These are phyloP conservation scores for Scomber scombrus DNA, from an alignment of 2,113 vertebrate species.

Conservation along the genomic window DNA sequence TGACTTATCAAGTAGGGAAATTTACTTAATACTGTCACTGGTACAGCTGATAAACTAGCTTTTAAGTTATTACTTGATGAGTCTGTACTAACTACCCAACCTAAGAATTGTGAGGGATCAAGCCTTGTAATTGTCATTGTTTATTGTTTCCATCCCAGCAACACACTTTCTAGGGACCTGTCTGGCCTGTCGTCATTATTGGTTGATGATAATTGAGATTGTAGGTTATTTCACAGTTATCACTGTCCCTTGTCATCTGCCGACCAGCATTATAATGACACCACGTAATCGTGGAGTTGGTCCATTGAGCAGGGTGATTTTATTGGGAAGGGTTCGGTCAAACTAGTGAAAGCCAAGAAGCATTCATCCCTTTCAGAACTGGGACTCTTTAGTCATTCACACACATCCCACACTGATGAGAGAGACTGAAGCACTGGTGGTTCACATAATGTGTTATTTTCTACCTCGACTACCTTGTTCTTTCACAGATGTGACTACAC, in stretches of 20 bases:
- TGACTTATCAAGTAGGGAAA: background rate
- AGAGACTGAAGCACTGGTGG: background rate
- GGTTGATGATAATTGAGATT: constrained; percentile 9
- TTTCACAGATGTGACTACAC: background rate
- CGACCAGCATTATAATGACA: constrained; percentile 42
- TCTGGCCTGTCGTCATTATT: background rate
- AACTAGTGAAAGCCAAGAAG: constrained; percentile 22
- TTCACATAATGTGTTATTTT: constrained; percentile 20
- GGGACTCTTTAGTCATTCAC: constrained; percentile 42
- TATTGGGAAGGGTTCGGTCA: constrained; percentile 9
- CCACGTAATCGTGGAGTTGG: constrained; percentile 1
- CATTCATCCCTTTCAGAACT: constrained; percentile 14
- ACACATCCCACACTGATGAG: constrained; percentile 41
- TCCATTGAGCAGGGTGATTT: constrained; percentile 15
- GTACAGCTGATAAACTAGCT: background rate
- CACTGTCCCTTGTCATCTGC: constrained; percentile 2
- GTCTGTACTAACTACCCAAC: background rate
- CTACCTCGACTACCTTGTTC: constrained; percentile 3
- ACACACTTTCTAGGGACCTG: background rate
- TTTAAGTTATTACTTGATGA: constrained; percentile 3
- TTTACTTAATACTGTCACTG: background rate
- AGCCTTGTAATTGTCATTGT: background rate
- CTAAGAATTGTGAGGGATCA: background rate
- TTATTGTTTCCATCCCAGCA: background rate
- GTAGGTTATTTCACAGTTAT: constrained; percentile 8